These are phyloP conservation scores for Daboia siamensis DNA, from an alignment of 2,113 vertebrate genomes.

Conservation along the genomic window DNA sequence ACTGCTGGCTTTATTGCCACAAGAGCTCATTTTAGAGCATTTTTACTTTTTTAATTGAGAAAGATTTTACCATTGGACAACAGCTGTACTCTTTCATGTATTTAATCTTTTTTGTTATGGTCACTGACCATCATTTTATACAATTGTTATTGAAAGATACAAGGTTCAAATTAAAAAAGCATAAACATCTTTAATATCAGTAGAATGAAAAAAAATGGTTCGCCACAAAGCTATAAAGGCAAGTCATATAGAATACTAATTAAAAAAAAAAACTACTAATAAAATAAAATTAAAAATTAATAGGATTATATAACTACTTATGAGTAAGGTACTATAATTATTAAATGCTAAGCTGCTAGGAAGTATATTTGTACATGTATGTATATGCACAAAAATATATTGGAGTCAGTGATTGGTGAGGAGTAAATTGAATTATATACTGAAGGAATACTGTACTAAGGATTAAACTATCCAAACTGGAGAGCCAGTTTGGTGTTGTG, in stretches of 20 bases:
- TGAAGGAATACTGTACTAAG: too few relatives aligned
- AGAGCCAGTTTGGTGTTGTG: too few relatives aligned
- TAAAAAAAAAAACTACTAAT: not conserved
- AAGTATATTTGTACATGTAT: not conserved
- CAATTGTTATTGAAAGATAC: not conserved
- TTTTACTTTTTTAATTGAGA: not conserved
- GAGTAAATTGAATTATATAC: not conserved
- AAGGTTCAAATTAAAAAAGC: not conserved
- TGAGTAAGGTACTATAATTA: not conserved
- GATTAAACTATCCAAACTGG: too few relatives aligned
- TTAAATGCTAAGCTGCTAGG: not conserved
- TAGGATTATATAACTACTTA: not conserved
- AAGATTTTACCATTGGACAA: not conserved
- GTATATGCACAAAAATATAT: not conserved
- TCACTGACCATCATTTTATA: not conserved
- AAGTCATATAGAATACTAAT: not conserved
- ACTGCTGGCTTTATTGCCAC: conserved; percentile 17
- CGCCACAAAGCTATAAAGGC: not conserved
- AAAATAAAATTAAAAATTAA: not conserved
- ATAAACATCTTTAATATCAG: not conserved
- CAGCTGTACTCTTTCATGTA: not conserved
- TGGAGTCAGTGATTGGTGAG: not conserved
- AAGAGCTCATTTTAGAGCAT: not conserved
- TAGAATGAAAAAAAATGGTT: not conserved
- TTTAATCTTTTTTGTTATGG: not conserved